Evolutionary conservation across 2,113 vertebrate species (phyloP).

Genomic region (Tursiops truncatus): DNA sequence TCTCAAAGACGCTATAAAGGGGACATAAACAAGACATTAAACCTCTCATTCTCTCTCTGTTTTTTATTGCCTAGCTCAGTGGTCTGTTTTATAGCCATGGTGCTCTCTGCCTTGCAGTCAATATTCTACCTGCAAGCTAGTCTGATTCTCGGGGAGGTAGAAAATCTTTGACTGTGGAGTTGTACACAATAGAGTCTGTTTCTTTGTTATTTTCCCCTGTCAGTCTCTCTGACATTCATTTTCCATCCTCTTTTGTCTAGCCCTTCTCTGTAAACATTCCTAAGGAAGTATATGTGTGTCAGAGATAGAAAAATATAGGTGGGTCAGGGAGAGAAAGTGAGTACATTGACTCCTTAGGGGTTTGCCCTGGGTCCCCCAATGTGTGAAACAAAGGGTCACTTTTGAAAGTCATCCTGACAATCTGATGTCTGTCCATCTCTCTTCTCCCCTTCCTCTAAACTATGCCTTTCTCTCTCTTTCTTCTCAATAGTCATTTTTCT

Average conservation of each 20-base stretch:
- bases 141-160: conserved; percentile 59
- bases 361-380: background rate
- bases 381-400: background rate
- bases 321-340: background rate
- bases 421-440: background rate
- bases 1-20: conserved; percentile 76
- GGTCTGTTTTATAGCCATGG: conserved; percentile 70
- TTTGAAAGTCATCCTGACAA: background rate
- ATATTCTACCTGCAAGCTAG: conserved; percentile 70
- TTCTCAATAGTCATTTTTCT: background rate
- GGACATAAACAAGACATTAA: conserved; percentile 74
- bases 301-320: background rate
- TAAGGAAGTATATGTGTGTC: background rate
- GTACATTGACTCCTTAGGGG: background rate
- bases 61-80: conserved; percentile 75
- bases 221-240: background rate
- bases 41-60: conserved; percentile 62
- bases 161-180: conserved; percentile 50
- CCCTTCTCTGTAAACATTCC: background rate
- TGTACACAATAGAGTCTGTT: background rate
- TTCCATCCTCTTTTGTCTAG: background rate
- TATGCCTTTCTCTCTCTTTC: background rate
- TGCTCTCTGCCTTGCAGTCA: conserved; percentile 75
- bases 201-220: background rate
- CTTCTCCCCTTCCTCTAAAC: background rate